Evolutionary conservation across 2,888 invertebrate species (phyloP).

Genomic region (Ennomos erosarius): DNA sequence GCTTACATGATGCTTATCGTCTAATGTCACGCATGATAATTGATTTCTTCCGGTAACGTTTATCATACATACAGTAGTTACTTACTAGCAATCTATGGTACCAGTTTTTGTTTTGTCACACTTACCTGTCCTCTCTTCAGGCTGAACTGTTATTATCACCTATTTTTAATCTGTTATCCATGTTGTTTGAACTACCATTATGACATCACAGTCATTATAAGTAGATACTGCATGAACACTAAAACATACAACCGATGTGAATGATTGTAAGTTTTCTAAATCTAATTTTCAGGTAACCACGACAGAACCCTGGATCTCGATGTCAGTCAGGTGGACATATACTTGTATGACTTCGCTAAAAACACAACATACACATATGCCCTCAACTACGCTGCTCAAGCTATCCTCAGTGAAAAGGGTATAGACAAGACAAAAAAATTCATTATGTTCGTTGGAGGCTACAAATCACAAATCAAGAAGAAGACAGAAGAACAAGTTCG

Average conservation of each 20-base stretch:
- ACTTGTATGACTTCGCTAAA: slow-evolving; percentile 68
- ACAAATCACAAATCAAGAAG: slow-evolving; percentile 71
- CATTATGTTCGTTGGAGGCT: slow-evolving; percentile 71
- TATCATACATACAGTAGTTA: too few species aligned
- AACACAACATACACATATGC: slow-evolving; percentile 55
- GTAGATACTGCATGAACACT: too few species aligned
- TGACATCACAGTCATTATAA: too few species aligned
- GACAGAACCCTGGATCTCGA: slow-evolving; percentile 61
- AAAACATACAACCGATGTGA: too few species aligned
- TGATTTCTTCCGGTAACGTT: too few species aligned
- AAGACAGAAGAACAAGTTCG: slow-evolving; percentile 43
- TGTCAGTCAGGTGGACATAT: slow-evolving; percentile 64
- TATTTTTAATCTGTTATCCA: not conserved
- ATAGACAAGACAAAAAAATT: slow-evolving; percentile 66
- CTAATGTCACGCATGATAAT: too few species aligned
- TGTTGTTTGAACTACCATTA: not conserved
- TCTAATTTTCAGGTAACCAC: slow-evolving; percentile 59
- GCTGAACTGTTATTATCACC: too few species aligned
- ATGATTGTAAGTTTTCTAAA: not conserved
- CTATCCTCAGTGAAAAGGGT: slow-evolving; percentile 59
- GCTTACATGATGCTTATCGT: too few species aligned
- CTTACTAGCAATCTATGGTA: too few species aligned
- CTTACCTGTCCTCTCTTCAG: too few species aligned
- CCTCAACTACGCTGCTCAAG: slow-evolving; percentile 60
- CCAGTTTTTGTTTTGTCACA: too few species aligned